Base-by-base conservation (phyloP, 2,888 invertebrate genomes). In the Ophioninae sp. region DNA sequence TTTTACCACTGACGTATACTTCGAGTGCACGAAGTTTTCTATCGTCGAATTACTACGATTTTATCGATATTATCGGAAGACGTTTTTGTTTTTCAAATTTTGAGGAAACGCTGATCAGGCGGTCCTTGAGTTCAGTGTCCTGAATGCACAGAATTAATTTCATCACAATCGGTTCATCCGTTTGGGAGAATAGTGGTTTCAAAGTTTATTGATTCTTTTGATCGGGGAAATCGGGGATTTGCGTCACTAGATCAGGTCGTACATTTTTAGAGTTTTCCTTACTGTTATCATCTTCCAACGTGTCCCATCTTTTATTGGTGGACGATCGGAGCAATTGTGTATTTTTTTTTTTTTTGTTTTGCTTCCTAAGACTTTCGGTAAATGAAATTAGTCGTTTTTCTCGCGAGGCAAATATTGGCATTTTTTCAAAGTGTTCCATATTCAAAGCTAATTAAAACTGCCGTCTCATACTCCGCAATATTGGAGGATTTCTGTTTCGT, bases 401-500 rank as follows among this genome's bases (percentile, higher is more conserved):
- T 39, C 39, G 39, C 39, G 17, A 50, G 5, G 17, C 7, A 8
- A 65, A 65, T 8, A 41, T 65, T 39, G 17, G n/a, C 61, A 37
- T 50, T 37, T 64, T 37, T 57, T 23, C 0, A 59, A 21, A 2
- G 20, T 17, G 20, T 59, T 59, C 21, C 21, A 20, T 59, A 59
- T 59, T 21, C 20, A 59, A 59, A 59, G 21, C 10, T 17, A 62
- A 13, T 62, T 13, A 62, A 13, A 23, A 62, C 10, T 62, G 23
- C 23, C 30, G 21, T 21, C 10, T 62, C 13, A 62, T 23, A 5
- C 62, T 23, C 6, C 30, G 62, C 62, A 62, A 59, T 23, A 30
- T 10, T 23, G 62, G 7, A 41, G 39, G n/a, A 41, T 50, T 50
- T 50, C 44, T 65, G 23, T 65, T 70, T 65, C 37, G 69, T 75